phyloP scores from a whole-genome alignment of 2,888 invertebrate species.

The Agonopterix arenella region DNA sequence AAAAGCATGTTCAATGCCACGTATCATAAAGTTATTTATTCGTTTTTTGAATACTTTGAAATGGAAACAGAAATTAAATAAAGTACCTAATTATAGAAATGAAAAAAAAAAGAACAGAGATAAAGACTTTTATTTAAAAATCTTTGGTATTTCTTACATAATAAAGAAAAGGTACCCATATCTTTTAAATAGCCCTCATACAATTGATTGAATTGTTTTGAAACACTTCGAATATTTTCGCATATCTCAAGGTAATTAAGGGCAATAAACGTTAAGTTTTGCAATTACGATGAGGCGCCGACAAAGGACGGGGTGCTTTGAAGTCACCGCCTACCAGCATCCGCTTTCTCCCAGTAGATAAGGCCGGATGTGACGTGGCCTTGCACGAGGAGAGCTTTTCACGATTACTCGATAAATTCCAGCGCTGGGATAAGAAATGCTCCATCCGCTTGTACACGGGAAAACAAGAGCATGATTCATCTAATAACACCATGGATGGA shows the following conservation, averaged over 20 bases:
- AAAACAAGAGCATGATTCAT: slow-evolving; percentile 40
- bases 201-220: slow-evolving; percentile 15
- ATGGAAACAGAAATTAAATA: too few species aligned
- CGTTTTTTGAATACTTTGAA: too few species aligned
- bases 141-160: too few species aligned
- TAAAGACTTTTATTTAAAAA: too few species aligned
- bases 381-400: slow-evolving; percentile 53
- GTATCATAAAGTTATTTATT: too few species aligned
- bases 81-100: too few species aligned
- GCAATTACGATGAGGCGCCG: slow-evolving; percentile 54
- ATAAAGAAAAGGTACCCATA: too few species aligned
- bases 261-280: slow-evolving; percentile 56
- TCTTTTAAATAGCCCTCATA: too few species aligned
- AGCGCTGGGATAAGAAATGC: slow-evolving; percentile 38
- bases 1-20: too few species aligned
- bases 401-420: slow-evolving; percentile 71
- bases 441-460: slow-evolving; percentile 31
- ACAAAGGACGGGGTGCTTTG: slow-evolving; percentile 59
- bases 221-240: slow-evolving; percentile 24
- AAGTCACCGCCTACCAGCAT: slow-evolving; percentile 57
- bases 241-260: slow-evolving; percentile 33
- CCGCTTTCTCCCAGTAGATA: slow-evolving; percentile 66
- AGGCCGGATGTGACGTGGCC: slow-evolving; percentile 66
- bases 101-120: too few species aligned
- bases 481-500: slow-evolving; percentile 17